A percentile compares a stretch with the other conserved stretches of the same genome.
phyloP scores from a whole-genome alignment of 1,140 invertebrate genomes.

The Scaptodrosophila lebanonensis region DNA sequence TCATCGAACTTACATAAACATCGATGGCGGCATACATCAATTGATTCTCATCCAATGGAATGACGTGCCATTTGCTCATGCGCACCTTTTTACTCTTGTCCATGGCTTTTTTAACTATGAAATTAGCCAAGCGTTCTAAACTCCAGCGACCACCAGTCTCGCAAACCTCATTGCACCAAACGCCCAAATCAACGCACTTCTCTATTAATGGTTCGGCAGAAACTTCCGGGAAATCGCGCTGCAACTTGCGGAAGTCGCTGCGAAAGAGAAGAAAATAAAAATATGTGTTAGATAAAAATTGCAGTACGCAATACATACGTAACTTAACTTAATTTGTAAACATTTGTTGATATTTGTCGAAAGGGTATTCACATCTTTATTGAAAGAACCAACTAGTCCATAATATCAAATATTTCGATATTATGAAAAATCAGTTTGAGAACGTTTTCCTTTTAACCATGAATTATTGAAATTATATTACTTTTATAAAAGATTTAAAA shows the following conservation, averaged over 20 bases:
- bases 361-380: too few relatives aligned
- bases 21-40: conserved; percentile 83
- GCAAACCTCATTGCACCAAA: conserved; percentile 79
- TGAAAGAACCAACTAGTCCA: too few relatives aligned
- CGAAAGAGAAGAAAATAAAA: too few relatives aligned
- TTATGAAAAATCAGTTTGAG: too few relatives aligned
- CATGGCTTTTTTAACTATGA: conserved; percentile 78
- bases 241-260: conserved; percentile 82
- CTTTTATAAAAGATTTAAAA: not conserved
- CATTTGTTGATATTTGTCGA: too few relatives aligned
- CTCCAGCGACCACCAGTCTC: conserved; percentile 80
- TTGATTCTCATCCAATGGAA: conserved; percentile 80
- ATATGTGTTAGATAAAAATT: conserved; percentile 18
- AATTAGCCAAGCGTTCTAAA: conserved; percentile 80
- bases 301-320: not conserved
- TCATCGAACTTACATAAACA: conserved; percentile 80
- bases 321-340: not conserved
- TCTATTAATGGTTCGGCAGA: conserved; percentile 79
- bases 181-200: conserved; percentile 81
- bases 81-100: conserved; percentile 80
- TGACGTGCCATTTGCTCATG: conserved; percentile 81
- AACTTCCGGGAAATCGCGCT: conserved; percentile 81
- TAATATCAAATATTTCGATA: too few relatives aligned
- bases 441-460: too few relatives aligned
- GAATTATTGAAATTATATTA: too few relatives aligned